A percentile compares a stretch with the other conserved stretches of the same genome.
Conservation (phyloP, 2,797 vertebrate genomes). For the Neosalanx taihuensis region DNA sequence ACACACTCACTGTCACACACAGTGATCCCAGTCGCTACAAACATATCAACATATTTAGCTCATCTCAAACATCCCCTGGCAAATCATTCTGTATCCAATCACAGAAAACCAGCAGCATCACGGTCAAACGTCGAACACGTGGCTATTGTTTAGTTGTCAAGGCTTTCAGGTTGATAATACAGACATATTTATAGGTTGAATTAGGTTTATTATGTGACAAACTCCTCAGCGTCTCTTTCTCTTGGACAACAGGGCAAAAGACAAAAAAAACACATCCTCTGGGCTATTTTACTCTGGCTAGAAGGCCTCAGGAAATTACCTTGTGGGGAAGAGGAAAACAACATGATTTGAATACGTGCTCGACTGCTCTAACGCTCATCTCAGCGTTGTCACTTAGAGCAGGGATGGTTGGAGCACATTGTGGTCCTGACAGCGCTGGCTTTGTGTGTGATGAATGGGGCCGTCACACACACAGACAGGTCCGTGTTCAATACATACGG, state of each 20-base stretch:
- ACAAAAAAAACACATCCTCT: background rate
- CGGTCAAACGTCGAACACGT: too few relatives aligned
- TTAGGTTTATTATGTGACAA: background rate
- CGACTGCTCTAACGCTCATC: constrained; percentile 72
- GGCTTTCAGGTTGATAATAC: too few relatives aligned
- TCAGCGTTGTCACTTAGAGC: constrained; percentile 75
- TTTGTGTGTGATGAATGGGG: constrained; percentile 82
- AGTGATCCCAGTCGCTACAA: background rate
- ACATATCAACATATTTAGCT: background rate
- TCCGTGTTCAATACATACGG: constrained; percentile 80
- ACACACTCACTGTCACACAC: background rate
- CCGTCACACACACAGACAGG: constrained; percentile 77
- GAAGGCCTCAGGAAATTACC: constrained; percentile 67
- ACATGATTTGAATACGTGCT: constrained; percentile 72
- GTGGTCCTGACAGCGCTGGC: constrained; percentile 71
- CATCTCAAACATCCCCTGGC: background rate
- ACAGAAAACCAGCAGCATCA: too few relatives aligned
- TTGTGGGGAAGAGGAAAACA: constrained; percentile 64
- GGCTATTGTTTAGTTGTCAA: too few relatives aligned
- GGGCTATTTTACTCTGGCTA: constrained; percentile 1
- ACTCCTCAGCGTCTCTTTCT: background rate
- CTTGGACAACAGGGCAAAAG: background rate
- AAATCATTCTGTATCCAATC: background rate
- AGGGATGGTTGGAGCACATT: constrained; percentile 50
- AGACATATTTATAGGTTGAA: background rate